Base-by-base conservation (phyloP, 1,140 invertebrate genomes). In the Seison nebaliae region DNA sequence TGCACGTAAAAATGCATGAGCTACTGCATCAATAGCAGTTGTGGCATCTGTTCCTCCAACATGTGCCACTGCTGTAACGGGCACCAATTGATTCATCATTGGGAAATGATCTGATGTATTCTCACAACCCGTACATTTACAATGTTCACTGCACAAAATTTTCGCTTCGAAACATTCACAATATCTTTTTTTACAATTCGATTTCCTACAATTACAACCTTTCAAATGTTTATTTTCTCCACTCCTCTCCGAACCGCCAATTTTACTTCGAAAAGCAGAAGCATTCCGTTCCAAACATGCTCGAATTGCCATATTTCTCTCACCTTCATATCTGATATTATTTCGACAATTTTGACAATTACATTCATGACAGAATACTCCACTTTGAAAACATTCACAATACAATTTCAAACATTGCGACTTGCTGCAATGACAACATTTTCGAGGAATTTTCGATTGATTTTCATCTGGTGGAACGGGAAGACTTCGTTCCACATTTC, bases 321-420 rank as follows among this genome's bases (percentile, higher is more conserved):
- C 75, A 48, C 86, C 81, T 57, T 96, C 86, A 54, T 91, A 77
- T 26, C 79, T 72, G 28, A 96, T 60, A 63, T 93, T 94, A 51
- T 98, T 98, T 43, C 70, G 81, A 58, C 88, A 98, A 59, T 86
- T 86, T 52, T 73, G 79, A 57, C 88, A 98, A 51, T 94, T 96
- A 54, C 88, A 98, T 55, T 78, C 72, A 51, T 80, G 73, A 64
- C 88, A 98, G 57, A 96, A 96, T 61, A 96, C 86, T 16, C 88
- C 88, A 63, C 93, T 94, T 0, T 88, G 86, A 67, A 96, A 98
- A 59, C 88, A 98, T 56, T 96, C 88, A 63, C 88, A 98, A 57
- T 96, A 93, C 48, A 71, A 73, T 50, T 26, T 26, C 5, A 26
- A 26, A 3, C 9, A 26, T 11, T 26, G 9, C 9, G 11, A 23